Evolutionary conservation across 1,140 invertebrate species (phyloP).

Genomic region (Drosophila virilis): DNA sequence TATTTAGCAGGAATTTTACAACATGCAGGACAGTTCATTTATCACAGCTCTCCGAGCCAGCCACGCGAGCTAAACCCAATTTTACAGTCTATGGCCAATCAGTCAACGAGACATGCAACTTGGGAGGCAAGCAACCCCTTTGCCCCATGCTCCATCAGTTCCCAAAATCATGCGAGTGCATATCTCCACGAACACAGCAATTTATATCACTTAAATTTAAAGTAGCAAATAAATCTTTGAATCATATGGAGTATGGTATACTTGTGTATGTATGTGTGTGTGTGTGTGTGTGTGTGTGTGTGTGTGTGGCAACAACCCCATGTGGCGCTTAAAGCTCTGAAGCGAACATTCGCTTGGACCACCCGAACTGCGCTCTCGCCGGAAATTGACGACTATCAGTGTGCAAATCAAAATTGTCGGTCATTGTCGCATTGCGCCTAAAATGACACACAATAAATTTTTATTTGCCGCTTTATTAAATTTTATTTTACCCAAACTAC

Average conservation of each 20-base stretch:
- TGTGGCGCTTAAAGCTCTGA: constrained; percentile 39
- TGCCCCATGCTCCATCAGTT: background rate
- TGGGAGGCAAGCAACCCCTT: constrained; percentile 36
- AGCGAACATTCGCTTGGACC: background rate
- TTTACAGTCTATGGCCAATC: constrained; percentile 55
- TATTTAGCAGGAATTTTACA: background rate
- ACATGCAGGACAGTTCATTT: constrained; percentile 39
- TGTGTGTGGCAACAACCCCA: constrained; percentile 11
- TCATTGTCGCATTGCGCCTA: constrained; percentile 73
- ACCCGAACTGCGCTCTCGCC: constrained; percentile 8
- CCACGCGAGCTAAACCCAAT: constrained; percentile 17
- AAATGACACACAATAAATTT: constrained; percentile 82
- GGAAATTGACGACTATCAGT: constrained; percentile 70
- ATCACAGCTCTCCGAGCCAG: constrained; percentile 16
- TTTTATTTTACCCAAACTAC: constrained; percentile 62
- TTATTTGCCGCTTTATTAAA: constrained; percentile 80
- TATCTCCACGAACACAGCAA: constrained; percentile 59
- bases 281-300: background rate
- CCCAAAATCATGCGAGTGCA: constrained; percentile 29
- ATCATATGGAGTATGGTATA: constrained; percentile 9
- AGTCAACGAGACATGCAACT: constrained; percentile 47
- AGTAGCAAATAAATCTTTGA: constrained; percentile 67
- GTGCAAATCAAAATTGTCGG: constrained; percentile 65
- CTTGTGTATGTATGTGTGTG: background rate
- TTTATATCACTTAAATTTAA: constrained; percentile 80